Evolutionary conservation across 2,888 invertebrate species (phyloP), one percentile per base, ranked within the genome.

Genomic region (Anthoptus insignis): DNA sequence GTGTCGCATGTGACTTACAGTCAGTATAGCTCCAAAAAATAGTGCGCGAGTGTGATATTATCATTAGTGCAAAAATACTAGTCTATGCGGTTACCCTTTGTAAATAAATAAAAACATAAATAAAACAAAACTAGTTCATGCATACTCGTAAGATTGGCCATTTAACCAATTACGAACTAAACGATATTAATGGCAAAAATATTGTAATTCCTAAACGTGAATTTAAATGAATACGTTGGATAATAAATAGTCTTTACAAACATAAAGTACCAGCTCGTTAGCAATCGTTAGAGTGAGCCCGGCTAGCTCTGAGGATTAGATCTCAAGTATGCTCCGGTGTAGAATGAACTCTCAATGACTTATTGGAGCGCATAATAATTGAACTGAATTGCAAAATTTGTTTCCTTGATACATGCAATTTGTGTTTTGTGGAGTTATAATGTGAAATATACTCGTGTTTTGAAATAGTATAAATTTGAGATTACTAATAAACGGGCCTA

Each of bases 351-450:
- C 45, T 45, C 45, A 45, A 45, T 45, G 45, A 22, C 1, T 22
- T 47, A 59, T 53, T 61, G 54, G 54, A 61, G 54, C 54, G 32
- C 39, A 27, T 16, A 16, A 24, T 27, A 27, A 19, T 54, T 54
- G n/a, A 29, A 59, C 53, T 59, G 29, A 53, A 22, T 53, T 45
- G 42, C 53, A 32, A 45, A 37, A 45, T 65, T 56, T 65, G 54
- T 37, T 59, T 59, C 65, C 29, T 16, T 52, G 54, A 58, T 63
- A 64, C 59, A 64, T 59, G 34, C 47, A 45, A 19, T 45, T 27
- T 13, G 13, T 22, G 45, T 21, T 3, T 45, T 19, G 13, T 45
- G 6, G 8, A 42, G 13, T 45, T 6, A 22, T 45, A 21, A 13
- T 45, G 4, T 22, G 0, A n/a, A n/a, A n/a, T n/a, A n/a, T n/a